Conservation (phyloP, 2,888 invertebrate genomes). For the Andrena marginata region DNA sequence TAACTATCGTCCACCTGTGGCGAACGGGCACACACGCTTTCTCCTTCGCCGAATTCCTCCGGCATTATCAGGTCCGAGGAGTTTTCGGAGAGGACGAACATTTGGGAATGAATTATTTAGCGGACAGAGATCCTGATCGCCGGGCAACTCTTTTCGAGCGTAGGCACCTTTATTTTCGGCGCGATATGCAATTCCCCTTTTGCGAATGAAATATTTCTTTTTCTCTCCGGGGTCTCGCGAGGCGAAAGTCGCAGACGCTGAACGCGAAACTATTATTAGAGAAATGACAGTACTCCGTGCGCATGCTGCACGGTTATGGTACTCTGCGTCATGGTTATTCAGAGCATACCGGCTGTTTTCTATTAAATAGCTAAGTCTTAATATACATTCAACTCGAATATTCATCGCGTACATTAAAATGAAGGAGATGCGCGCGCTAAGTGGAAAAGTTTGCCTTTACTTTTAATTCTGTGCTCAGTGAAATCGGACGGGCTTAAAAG, state of each 20-base stretch:
- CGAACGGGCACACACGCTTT: slow-evolving; percentile 11
- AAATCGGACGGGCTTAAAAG: background rate
- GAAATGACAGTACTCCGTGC: slow-evolving; percentile 68
- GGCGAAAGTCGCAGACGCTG: slow-evolving; percentile 51
- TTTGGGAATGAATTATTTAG: slow-evolving; percentile 19
- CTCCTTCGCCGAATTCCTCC: background rate
- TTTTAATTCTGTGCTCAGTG: background rate
- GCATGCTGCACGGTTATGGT: slow-evolving; percentile 29
- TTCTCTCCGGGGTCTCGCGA: background rate
- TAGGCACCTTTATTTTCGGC: background rate
- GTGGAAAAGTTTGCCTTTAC: background rate
- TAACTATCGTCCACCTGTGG: background rate
- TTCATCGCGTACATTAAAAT: background rate
- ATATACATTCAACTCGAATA: slow-evolving; percentile 13
- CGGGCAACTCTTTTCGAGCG: background rate
- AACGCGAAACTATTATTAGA: slow-evolving; percentile 65
- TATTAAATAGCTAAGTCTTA: slow-evolving; percentile 21
- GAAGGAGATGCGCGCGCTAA: background rate
- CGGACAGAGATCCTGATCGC: background rate
- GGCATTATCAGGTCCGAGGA: background rate
- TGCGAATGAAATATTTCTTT: slow-evolving; percentile 21
- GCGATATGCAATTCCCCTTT: background rate
- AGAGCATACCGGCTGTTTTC: slow-evolving; percentile 11
- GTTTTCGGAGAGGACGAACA: background rate
- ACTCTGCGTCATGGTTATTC: slow-evolving; percentile 51